Evolutionary conservation across 2,113 vertebrate species (phyloP).

Genomic region (Melanostigma gelatinosum): DNA sequence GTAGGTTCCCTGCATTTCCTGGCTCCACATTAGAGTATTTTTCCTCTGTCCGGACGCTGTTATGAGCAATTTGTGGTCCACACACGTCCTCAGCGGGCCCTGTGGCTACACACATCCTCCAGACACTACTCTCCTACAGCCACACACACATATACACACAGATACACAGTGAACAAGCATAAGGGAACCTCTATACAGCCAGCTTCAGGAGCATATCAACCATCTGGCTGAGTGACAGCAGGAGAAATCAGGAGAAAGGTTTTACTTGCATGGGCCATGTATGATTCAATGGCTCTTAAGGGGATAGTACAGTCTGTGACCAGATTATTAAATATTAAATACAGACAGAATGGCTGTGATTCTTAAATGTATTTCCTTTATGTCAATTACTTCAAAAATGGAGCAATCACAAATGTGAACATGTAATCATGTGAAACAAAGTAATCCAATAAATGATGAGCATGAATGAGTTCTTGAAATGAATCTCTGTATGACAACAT

Average conservation of each 20-base stretch:
- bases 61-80: constrained; percentile 74
- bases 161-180: constrained; percentile 8
- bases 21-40: constrained; percentile 69
- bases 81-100: constrained; percentile 68
- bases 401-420: not conserved
- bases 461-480: not conserved
- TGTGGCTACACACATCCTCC: constrained; percentile 85
- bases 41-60: constrained; percentile 65
- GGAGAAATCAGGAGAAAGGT: constrained; percentile 35
- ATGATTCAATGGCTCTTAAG: not conserved
- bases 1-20: constrained; percentile 50
- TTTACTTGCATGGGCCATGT: constrained; percentile 31
- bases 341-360: not conserved
- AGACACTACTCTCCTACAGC: constrained; percentile 86
- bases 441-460: not conserved
- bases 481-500: not conserved
- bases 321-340: not conserved
- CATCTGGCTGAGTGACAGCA: constrained; percentile 33
- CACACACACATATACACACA: constrained; percentile 16
- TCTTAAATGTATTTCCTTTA: not conserved
- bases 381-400: not conserved
- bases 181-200: constrained; percentile 28
- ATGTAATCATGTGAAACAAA: not conserved
- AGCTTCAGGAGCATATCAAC: constrained; percentile 46
- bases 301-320: not conserved